Conservation (phyloP, 35 echinoderm and acorn worm species). For the Diadema setosum region DNA sequence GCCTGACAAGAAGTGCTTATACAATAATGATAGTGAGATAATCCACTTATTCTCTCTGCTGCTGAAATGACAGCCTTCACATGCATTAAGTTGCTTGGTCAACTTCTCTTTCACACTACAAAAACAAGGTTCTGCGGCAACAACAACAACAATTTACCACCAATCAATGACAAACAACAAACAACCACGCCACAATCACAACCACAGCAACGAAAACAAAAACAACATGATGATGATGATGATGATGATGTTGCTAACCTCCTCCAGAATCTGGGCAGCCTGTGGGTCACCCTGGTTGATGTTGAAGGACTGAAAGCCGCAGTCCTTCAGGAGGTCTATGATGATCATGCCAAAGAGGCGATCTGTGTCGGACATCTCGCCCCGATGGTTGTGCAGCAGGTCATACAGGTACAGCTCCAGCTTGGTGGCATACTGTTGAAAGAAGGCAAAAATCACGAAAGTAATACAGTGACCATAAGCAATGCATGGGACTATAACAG, state of each 20-base stretch:
- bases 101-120: no score
- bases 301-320: constrained; percentile 60
- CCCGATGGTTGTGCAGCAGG: constrained; percentile 58
- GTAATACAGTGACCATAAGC: no score
- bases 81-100: no score
- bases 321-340: constrained; percentile 54
- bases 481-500: no score
- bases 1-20: no score
- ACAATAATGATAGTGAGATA: no score
- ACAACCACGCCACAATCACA: no score
- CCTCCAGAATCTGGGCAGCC: neutral
- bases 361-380: constrained; percentile 32
- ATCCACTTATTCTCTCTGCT: no score
- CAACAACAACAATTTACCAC: no score
- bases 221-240: neutral
- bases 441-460: neutral
- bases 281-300: constrained; percentile 4
- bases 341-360: constrained; percentile 37
- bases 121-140: no score
- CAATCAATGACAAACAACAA: no score
- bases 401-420: constrained; percentile 90
- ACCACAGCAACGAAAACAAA: neutral
- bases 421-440: constrained; percentile 69
- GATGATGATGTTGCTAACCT: neutral
- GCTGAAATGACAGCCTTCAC: no score